These are phyloP conservation scores for Pogona vitticeps DNA, from an alignment of 2,113 vertebrate genomes.

Conservation along the genomic window DNA sequence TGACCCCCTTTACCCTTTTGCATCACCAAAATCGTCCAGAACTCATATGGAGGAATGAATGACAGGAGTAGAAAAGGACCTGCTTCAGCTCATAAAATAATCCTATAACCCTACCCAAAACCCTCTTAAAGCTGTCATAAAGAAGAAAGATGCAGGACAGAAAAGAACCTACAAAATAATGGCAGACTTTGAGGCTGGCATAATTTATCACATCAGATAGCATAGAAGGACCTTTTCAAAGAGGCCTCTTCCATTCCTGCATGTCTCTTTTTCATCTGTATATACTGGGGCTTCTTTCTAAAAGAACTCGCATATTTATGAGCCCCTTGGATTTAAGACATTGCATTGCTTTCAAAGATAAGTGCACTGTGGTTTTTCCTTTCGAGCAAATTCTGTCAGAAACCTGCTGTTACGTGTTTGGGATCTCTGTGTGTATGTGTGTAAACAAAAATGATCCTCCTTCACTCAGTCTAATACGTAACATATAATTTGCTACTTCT, in stretches of 20 bases:
- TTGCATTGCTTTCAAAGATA: conserved; percentile 31
- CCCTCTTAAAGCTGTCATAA: conserved; percentile 21
- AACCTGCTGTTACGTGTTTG: conserved; percentile 17
- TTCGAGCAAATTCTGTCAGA: conserved; percentile 27
- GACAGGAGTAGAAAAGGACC: conserved; percentile 34
- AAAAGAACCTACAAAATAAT: conserved; percentile 22
- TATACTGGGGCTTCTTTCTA: conserved; percentile 63
- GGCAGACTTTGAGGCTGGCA: conserved; percentile 32
- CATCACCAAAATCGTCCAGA: conserved; percentile 26
- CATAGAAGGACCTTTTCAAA: conserved; percentile 49
- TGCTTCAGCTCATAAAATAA: conserved; percentile 20
- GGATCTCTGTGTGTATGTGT: conserved; percentile 8
- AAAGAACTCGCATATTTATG: conserved; percentile 65
- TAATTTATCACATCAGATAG: conserved; percentile 58
- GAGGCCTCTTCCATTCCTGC: neutral
- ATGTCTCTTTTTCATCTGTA: conserved; percentile 54
- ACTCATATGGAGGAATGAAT: conserved; percentile 27
- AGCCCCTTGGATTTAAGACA: conserved; percentile 51
- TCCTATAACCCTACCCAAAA: conserved; percentile 20
- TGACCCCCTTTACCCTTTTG: conserved; percentile 13
- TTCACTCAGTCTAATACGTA: neutral
- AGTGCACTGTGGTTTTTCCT: conserved; percentile 11
- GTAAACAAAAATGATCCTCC: neutral
- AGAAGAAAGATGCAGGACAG: conserved; percentile 47
- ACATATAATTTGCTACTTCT: conserved; percentile 4